Conservation (phyloP, 2,797 vertebrate genomes). For the Eulemur rubriventer region DNA sequence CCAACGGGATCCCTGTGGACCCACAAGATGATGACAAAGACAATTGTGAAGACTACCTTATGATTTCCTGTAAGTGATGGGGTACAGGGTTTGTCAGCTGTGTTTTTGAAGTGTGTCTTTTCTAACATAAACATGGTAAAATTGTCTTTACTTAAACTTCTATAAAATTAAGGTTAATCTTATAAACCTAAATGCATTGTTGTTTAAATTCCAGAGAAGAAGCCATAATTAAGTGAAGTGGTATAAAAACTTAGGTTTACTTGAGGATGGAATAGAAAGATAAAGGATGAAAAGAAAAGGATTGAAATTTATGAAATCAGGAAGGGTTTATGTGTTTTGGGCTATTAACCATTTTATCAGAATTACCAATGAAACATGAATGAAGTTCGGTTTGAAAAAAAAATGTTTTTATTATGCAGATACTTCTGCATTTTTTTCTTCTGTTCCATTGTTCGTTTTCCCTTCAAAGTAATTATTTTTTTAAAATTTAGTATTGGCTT, state of each 20-base stretch:
- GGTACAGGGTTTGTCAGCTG: not conserved
- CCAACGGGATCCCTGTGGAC: conserved; percentile 90
- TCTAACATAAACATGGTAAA: not conserved
- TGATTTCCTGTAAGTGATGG: conserved; percentile 96
- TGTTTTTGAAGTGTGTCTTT: conserved; percentile 37
- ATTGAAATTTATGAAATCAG: not conserved
- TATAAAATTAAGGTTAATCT: conserved; percentile 19
- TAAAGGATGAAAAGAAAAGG: not conserved
- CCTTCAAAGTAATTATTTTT: not conserved
- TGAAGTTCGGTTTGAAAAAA: not conserved
- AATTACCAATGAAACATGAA: not conserved
- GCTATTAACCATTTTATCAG: not conserved
- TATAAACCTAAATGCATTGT: not conserved
- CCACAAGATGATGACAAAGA: conserved; percentile 88
- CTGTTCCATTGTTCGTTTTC: not conserved
- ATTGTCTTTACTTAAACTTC: not conserved
- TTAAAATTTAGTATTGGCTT: not conserved
- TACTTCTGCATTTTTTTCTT: not conserved
- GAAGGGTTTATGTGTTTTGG: not conserved
- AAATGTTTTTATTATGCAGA: not conserved
- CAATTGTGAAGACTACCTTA: conserved; percentile 98
- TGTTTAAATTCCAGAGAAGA: not conserved
- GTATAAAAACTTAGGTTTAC: not conserved
- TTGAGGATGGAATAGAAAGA: not conserved
- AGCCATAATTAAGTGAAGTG: not conserved